These are phyloP conservation scores for Gymnothorax javanicus DNA, from an alignment of 2,797 vertebrate genomes.

Conservation along the genomic window DNA sequence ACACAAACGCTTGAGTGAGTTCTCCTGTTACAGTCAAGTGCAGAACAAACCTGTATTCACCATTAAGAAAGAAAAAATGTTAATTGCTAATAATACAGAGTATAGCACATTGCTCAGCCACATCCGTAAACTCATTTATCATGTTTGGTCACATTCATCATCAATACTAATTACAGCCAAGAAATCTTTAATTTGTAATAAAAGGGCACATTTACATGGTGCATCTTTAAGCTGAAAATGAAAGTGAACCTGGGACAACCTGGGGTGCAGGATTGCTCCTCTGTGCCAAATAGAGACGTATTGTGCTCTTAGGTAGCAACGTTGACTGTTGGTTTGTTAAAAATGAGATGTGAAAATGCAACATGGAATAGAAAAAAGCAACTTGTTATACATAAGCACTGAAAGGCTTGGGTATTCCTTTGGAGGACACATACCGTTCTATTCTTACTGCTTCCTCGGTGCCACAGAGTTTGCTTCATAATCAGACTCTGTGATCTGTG, in stretches of 20 bases:
- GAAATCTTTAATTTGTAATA: background rate
- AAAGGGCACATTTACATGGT: background rate
- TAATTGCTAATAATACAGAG: background rate
- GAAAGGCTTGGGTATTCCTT: background rate
- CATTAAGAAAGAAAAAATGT: background rate
- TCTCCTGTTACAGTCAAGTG: background rate
- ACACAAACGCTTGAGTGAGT: background rate
- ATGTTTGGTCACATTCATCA: background rate
- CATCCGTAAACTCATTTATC: background rate
- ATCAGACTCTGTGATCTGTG: constrained; percentile 35
- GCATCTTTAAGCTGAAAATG: background rate
- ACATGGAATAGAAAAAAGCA: background rate
- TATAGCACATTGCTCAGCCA: background rate
- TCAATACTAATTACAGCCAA: constrained; percentile 24
- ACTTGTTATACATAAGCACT: background rate
- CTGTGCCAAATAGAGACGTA: background rate
- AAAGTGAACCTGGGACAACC: constrained; percentile 4
- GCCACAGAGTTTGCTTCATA: constrained; percentile 37
- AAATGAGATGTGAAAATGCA: background rate
- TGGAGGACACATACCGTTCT: constrained; percentile 4
- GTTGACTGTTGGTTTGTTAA: background rate
- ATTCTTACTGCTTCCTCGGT: constrained; percentile 22
- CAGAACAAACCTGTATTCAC: background rate
- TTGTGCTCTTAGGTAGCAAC: background rate
- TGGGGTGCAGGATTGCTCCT: background rate